Evolutionary conservation across 2,113 vertebrate genomes (phyloP).

Genomic region (Caracal caracal): DNA sequence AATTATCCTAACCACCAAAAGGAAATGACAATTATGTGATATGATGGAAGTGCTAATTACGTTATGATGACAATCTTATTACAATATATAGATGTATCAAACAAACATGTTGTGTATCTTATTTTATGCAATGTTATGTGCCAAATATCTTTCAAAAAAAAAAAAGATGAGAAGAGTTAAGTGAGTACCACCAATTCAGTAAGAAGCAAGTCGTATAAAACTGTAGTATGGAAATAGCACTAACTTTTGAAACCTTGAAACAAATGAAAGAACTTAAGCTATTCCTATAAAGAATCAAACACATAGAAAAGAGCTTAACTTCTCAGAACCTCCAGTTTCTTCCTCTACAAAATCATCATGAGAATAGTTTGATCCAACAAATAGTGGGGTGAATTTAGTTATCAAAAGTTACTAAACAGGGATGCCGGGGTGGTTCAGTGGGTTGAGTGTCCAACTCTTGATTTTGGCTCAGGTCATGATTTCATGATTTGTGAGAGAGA

Average conservation of each 20-base stretch:
- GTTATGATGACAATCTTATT: neutral
- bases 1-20: neutral
- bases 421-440: too few relatives aligned
- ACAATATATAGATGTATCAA: neutral
- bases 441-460: too few relatives aligned
- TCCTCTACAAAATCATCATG: neutral
- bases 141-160: neutral
- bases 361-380: neutral
- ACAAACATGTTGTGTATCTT: neutral
- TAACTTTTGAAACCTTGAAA: constrained; percentile 30
- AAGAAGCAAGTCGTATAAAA: neutral
- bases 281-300: neutral
- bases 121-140: neutral
- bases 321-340: neutral
- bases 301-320: neutral
- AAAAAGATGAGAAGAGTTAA: neutral
- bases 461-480: too few relatives aligned
- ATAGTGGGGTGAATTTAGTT: neutral
- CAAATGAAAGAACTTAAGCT: neutral
- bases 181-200: neutral
- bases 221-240: neutral
- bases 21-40: neutral
- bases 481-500: too few relatives aligned
- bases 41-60: neutral
- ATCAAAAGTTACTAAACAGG: neutral